A percentile compares a stretch with the other conserved stretches of the same genome.
Conservation (phyloP, 2,113 vertebrate genomes). For the Synchiropus splendidus region DNA sequence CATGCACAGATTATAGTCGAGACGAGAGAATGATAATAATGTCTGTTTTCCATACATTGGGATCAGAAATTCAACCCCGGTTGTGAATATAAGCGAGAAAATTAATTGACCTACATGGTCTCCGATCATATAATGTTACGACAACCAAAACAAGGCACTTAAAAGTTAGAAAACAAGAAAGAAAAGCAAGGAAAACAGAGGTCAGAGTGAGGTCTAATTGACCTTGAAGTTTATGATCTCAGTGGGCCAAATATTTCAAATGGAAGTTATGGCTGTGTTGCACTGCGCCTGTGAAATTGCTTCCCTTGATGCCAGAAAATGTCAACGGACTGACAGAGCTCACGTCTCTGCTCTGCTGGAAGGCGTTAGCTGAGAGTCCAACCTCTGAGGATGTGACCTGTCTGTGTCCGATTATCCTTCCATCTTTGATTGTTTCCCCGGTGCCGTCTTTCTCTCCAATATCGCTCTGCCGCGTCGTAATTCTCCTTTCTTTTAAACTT, state of each 20-base stretch:
- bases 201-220: constrained; percentile 10
- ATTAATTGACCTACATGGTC: too few species aligned
- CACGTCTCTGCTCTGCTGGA: constrained; percentile 39
- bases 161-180: constrained; percentile 9
- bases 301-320: constrained; percentile 53
- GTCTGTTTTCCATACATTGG: too few species aligned
- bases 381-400: constrained; percentile 30
- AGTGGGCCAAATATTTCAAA: constrained; percentile 41
- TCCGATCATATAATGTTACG: too few species aligned
- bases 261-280: constrained; percentile 19
- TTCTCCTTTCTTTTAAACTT: constrained; percentile 16
- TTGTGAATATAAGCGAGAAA: too few species aligned
- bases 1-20: too few species aligned
- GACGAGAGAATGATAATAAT: too few species aligned
- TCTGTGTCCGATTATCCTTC: constrained; percentile 19
- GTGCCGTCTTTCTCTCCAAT: not conserved
- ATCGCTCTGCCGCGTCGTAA: constrained; percentile 1
- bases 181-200: constrained; percentile 20
- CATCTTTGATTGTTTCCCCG: constrained; percentile 2
- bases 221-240: constrained; percentile 22
- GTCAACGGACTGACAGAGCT: constrained; percentile 33
- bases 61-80: too few species aligned
- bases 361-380: constrained; percentile 38
- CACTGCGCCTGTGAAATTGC: constrained; percentile 46
- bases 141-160: constrained; percentile 20